Conservation (phyloP, 1,140 invertebrate genomes). For the Delia radicum region DNA sequence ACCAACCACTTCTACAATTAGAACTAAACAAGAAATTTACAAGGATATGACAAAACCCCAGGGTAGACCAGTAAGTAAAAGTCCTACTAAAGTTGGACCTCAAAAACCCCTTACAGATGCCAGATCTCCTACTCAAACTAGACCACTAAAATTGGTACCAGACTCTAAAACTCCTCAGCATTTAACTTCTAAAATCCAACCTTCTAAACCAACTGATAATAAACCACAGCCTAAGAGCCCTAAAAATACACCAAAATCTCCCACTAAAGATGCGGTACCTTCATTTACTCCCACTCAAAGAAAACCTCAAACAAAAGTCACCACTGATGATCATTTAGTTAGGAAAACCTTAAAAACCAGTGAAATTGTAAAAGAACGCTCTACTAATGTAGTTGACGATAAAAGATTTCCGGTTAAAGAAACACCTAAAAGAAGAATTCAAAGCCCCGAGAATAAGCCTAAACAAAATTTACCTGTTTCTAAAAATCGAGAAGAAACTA, state of each 20-base stretch:
- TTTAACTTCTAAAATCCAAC: not conserved
- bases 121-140: too few relatives aligned
- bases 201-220: not conserved
- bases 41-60: not conserved
- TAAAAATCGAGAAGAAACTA: too few relatives aligned
- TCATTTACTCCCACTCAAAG: not conserved
- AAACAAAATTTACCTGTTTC: too few relatives aligned
- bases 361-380: too few relatives aligned
- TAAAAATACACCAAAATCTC: too few relatives aligned
- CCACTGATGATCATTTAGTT: not conserved
- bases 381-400: not conserved
- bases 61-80: not conserved
- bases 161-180: not conserved
- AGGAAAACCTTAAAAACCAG: not conserved
- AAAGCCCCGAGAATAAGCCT: too few relatives aligned
- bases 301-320: not conserved
- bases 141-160: too few relatives aligned
- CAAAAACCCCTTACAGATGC: conserved; percentile 6
- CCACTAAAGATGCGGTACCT: too few relatives aligned
- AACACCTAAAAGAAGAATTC: too few relatives aligned
- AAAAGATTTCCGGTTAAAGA: not conserved
- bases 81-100: not conserved
- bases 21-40: not conserved
- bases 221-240: not conserved
- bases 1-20: not conserved